A percentile compares a stretch with the other conserved stretches of the same genome.
phyloP scores from a whole-genome alignment of 2,797 vertebrate genomes.

The Rhinophrynus dorsalis region DNA sequence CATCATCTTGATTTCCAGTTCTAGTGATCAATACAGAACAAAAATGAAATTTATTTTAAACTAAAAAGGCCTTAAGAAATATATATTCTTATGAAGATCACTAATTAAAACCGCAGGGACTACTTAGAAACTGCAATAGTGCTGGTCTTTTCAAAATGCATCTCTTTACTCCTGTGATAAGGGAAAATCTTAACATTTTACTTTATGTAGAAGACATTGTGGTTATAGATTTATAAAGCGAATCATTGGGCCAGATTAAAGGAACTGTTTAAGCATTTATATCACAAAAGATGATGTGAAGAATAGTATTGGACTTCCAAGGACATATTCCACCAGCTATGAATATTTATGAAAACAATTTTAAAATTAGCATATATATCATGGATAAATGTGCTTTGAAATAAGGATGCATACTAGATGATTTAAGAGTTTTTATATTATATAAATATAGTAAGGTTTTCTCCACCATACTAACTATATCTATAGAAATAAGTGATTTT shows the following conservation, averaged over 20 bases:
- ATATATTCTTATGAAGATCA: conserved; percentile 59
- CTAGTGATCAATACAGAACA: conserved; percentile 58
- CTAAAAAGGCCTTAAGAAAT: conserved; percentile 54
- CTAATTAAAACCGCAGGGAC: conserved; percentile 65
- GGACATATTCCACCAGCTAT: no score
- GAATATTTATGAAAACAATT: no score
- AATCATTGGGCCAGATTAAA: conserved; percentile 20
- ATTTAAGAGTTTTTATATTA: no score
- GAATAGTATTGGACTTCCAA: conserved; percentile 24
- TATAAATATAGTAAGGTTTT: no score
- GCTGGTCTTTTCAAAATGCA: conserved; percentile 57
- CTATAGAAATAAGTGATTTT: no score
- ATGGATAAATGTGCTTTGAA: no score
- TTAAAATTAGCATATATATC: no score
- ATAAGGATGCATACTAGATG: no score
- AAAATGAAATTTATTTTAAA: conserved; percentile 57
- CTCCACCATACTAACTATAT: no score
- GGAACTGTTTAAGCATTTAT: conserved; percentile 29
- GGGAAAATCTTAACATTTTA: conserved; percentile 57
- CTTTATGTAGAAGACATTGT: conserved; percentile 53
- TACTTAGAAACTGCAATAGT: conserved; percentile 55
- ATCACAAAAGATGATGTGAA: conserved; percentile 26
- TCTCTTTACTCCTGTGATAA: conserved; percentile 56
- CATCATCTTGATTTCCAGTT: conserved; percentile 52
- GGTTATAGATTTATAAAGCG: conserved; percentile 42